phyloP scores from a whole-genome alignment of 2,888 invertebrate genomes.

The Achlya flavicornis region DNA sequence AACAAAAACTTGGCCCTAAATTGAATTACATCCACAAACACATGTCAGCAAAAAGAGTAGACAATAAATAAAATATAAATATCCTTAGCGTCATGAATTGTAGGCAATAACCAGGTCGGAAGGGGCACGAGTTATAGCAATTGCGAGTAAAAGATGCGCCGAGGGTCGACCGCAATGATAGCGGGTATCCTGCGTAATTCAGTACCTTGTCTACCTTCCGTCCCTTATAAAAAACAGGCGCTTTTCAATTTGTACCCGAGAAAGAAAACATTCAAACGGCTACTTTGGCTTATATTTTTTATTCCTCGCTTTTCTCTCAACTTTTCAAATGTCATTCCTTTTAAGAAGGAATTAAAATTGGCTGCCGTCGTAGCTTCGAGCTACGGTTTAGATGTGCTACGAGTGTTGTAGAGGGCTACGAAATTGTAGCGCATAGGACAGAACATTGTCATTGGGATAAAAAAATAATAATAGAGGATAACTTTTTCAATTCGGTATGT shows the following conservation, averaged over 20 bases:
- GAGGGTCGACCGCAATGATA: slow-evolving; percentile 42
- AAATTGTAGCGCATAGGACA: neutral
- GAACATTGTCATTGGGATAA: neutral
- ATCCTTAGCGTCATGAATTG: slow-evolving; percentile 8
- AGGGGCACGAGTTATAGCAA: neutral
- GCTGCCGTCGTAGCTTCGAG: neutral
- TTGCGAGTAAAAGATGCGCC: neutral
- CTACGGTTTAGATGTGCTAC: slow-evolving; percentile 2
- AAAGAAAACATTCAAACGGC: slow-evolving; percentile 61
- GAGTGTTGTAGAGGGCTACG: neutral
- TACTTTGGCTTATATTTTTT: slow-evolving; percentile 5
- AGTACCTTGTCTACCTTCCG: slow-evolving; percentile 43
- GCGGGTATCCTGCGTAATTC: slow-evolving; percentile 45
- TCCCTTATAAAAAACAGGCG: slow-evolving; percentile 45
- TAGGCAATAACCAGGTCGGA: slow-evolving; percentile 9
- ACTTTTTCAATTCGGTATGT: too few species aligned
- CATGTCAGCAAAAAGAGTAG: slow-evolving; percentile 2
- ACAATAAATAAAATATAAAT: slow-evolving; percentile 7
- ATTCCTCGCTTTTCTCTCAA: slow-evolving; percentile 2
- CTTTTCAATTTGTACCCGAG: slow-evolving; percentile 64
- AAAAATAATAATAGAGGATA: too few species aligned
- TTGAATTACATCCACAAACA: neutral
- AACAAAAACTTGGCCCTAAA: neutral
- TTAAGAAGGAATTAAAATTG: slow-evolving; percentile 8
- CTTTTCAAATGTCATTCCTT: slow-evolving; percentile 1